Evolutionary conservation across 1,140 invertebrate species (phyloP).

Genomic region (Branchinecta lindahli): DNA sequence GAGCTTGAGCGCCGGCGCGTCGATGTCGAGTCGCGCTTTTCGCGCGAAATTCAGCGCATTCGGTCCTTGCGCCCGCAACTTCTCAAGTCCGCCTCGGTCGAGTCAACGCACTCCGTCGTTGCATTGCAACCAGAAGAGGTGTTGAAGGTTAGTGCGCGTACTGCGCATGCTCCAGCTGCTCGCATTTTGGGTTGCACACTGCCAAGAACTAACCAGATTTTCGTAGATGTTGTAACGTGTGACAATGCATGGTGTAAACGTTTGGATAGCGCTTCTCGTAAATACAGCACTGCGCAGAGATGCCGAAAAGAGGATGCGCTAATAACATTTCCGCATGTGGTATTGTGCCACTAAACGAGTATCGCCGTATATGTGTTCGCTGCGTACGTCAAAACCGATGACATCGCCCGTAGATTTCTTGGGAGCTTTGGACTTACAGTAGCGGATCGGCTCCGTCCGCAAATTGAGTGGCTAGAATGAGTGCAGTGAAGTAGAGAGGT

Average conservation of each 20-base stretch:
- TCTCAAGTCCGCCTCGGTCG: slow-evolving; percentile 24
- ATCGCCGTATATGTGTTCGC: too few relatives aligned
- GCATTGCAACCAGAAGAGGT: slow-evolving; percentile 17
- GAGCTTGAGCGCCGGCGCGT: slow-evolving; percentile 34
- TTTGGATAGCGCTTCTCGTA: slow-evolving; percentile 15
- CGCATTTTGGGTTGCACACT: slow-evolving; percentile 22
- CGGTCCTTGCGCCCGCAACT: slow-evolving; percentile 22
- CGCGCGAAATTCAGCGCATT: slow-evolving; percentile 30
- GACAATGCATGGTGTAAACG: background rate
- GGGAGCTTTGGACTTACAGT: too few relatives aligned
- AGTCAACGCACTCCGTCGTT: background rate
- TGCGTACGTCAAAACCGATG: too few relatives aligned
- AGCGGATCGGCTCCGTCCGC: too few relatives aligned
- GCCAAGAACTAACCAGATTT: slow-evolving; percentile 21
- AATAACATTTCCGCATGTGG: too few relatives aligned
- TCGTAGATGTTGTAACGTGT: background rate
- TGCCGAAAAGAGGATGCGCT: slow-evolving; percentile 2
- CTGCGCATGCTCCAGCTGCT: slow-evolving; percentile 2
- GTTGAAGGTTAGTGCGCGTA: background rate
- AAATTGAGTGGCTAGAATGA: too few relatives aligned
- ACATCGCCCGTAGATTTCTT: too few relatives aligned
- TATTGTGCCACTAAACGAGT: too few relatives aligned
- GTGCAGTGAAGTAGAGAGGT: too few relatives aligned
- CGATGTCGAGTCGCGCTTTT: slow-evolving; percentile 26
- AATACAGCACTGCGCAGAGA: slow-evolving; percentile 29